Base-by-base conservation (phyloP, 2,797 vertebrate species). In the Peromyscus aztecus region DNA sequence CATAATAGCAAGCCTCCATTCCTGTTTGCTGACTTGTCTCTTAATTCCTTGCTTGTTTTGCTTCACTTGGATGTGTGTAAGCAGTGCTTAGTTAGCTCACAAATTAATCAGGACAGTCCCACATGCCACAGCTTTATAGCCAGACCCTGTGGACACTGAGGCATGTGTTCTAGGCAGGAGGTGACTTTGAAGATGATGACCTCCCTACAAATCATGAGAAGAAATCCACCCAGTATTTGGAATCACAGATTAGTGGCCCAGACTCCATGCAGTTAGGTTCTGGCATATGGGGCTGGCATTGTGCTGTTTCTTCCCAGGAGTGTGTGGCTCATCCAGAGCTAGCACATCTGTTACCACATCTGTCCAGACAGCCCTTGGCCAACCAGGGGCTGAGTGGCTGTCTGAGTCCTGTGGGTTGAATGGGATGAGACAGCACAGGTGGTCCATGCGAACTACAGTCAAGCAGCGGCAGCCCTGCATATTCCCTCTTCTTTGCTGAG, bases 1-100 rank as follows among this genome's bases (percentile, higher is more conserved):
- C 1, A 0, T 75, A 7, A 80, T 69, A 81, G 31, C 3, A 52
- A 37, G 49, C n/a, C 40, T 46, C 87, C 23, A 2, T 57, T 23
- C 3, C 5, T 34, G 67, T 57, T 43, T 57, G 37, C 10, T 75
- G 71, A 19, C 52, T 49, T 8, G 4, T 37, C 3, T 61, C 27
- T 49, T 76, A 24, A 5, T 52, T 17, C 57, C 83, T 55, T 52
- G 52, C 40, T 89, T 75, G 57, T 93, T 94, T 95, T 97, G 83
- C 85, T 98, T 97, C 93, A 75, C 89, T 92, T 97, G 93, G 93
- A 87, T 94, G 87, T 78, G 16, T 96, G 37, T 97, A 89, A 97
- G 76, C 94, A 84, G 89, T 94, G 75, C 91, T 89, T 83, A 93
- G 75, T 97, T 95, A 97, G 92, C 96, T 98, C 83, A 23, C 77